Evolutionary conservation across 2,888 invertebrate species (phyloP), one percentile per base, ranked within the genome.

Genomic region (Scaeva pyrastri): DNA sequence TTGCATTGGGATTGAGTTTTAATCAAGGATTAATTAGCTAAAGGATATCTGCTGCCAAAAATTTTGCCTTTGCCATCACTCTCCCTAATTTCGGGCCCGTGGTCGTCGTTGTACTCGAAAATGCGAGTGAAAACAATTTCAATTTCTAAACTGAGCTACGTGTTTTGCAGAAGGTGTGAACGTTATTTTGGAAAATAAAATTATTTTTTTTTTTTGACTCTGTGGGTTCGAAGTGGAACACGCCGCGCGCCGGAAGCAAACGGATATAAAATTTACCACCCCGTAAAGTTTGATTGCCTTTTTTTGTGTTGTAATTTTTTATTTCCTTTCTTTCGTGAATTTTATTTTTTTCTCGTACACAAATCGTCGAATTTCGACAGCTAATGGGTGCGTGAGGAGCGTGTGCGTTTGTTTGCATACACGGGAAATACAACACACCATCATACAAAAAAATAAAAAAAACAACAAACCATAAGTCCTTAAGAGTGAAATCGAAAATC

Each of bases 261-360:
- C 75, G 72, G 64, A 76, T 82, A 77, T 52, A 52, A 68, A 68
- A 52, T 52, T 68, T 68, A 68, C 36, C 41, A 55, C 48, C 62
- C 62, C 80, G 80, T 85, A 68, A 76, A 73, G 80, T 72, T 85
- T 85, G 43, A 72, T 80, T 68, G 60, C 55, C 70, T 74, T 41
- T 43, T 12, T 43, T 23, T n/a, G 1, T 68, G 19, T 62, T 36
- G 31, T 66, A 41, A 36, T 21, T 50, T n/a, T 52, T 50, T 10
- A 52, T 52, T 68, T 52, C 19, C 21, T 39, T 39, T 14, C n/a
- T 50, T 26, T 66, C 31, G 72, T 73, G 76, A 70, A 73, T 77
- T 81, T 73, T 66, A 39, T 84, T 75, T 75, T 45, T 75, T 75
- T 80, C 76, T 50, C 23, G 16, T 21, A 31, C 72, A 60, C 72